Evolutionary conservation across 2,888 invertebrate species (phyloP).

Genomic region (Hypomecis atomaria): DNA sequence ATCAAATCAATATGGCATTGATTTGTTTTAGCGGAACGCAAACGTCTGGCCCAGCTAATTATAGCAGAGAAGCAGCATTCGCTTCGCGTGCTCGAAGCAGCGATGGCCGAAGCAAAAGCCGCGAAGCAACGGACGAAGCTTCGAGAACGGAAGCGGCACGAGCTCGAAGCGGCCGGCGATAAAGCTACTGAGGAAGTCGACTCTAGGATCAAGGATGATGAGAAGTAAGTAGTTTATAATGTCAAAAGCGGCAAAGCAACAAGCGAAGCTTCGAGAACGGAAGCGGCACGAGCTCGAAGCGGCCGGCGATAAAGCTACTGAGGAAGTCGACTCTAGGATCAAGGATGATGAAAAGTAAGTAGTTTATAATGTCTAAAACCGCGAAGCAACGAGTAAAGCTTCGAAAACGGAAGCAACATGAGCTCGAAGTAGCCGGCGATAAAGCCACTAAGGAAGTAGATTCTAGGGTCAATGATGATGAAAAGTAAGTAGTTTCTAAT

Average conservation of each 20-base stretch:
- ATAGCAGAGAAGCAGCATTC: constrained; percentile 79
- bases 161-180: constrained; percentile 61
- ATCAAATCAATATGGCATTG: too few relatives aligned
- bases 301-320: constrained; percentile 62
- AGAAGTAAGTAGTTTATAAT: constrained; percentile 61
- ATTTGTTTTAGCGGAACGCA: constrained; percentile 72
- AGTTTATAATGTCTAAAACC: constrained; percentile 57
- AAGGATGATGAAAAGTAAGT: constrained; percentile 71
- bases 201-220: constrained; percentile 67
- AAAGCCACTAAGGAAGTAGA: constrained; percentile 71
- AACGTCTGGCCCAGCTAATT: constrained; percentile 76
- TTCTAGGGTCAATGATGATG: constrained; percentile 67
- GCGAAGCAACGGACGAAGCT: constrained; percentile 64
- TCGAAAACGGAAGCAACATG: constrained; percentile 59
- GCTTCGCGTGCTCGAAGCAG: constrained; percentile 72
- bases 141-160: constrained; percentile 59
- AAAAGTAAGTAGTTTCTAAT: constrained; percentile 62
- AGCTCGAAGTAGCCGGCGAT: constrained; percentile 61
- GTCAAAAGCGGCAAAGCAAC: constrained; percentile 67
- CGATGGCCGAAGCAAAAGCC: constrained; percentile 77
- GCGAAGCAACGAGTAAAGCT: constrained; percentile 64
- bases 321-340: constrained; percentile 71
- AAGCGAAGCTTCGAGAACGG: constrained; percentile 63
- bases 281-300: constrained; percentile 57
- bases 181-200: constrained; percentile 71